A percentile compares a stretch with the other conserved stretches of the same genome.
Evolutionary conservation across 1,140 invertebrate species (phyloP).

Genomic region (Neodiprion lecontei): DNA sequence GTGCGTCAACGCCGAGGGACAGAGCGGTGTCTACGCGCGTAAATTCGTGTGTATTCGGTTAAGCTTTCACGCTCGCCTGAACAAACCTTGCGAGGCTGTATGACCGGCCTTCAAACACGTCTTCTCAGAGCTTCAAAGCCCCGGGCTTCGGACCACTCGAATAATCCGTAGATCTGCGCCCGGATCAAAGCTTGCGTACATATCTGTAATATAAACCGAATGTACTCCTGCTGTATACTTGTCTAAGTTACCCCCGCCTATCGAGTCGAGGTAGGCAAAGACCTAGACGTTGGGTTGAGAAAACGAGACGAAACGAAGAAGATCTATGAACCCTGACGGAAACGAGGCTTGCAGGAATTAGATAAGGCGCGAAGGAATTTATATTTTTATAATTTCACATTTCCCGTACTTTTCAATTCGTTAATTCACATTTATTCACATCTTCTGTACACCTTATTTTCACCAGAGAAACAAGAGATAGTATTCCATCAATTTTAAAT

Average conservation of each 20-base stretch:
- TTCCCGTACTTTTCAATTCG: no score
- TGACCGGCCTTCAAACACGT: constrained; percentile 42
- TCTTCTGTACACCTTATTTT: no score
- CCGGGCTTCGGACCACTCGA: neutral
- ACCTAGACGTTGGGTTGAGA: neutral
- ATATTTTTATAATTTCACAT: no score
- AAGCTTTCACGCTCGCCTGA: constrained; percentile 40
- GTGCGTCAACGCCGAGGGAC: constrained; percentile 12
- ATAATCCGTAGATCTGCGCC: neutral
- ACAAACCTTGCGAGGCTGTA: constrained; percentile 41
- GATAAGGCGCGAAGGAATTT: no score
- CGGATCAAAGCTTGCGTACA: neutral
- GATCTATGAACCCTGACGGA: no score
- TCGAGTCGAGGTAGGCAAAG: neutral
- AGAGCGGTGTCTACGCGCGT: constrained; percentile 15
- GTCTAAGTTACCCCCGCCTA: neutral
- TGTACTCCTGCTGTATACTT: neutral
- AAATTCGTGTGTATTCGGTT: constrained; percentile 32
- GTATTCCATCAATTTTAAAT: no score
- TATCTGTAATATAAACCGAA: constrained; percentile 2
- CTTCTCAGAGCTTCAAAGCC: neutral
- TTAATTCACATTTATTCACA: no score
- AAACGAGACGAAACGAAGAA: neutral
- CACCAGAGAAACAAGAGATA: no score
- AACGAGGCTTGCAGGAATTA: no score